phyloP scores from a whole-genome alignment of 2,888 invertebrate genomes.

The Cryptocheilus praepositus region DNA sequence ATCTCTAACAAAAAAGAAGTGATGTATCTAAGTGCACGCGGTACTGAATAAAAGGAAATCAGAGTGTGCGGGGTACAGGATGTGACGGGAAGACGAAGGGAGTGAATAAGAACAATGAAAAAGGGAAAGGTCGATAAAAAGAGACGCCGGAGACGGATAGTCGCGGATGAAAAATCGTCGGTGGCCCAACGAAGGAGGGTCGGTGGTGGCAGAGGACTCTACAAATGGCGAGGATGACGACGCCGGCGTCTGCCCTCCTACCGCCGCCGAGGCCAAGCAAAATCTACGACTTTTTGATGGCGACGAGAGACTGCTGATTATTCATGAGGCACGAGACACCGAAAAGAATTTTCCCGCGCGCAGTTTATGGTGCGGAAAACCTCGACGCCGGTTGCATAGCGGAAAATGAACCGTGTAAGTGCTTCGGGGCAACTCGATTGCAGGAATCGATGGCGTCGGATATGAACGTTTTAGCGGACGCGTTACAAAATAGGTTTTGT shows the following conservation, averaged over 20 bases:
- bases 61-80: background rate
- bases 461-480: too few relatives aligned
- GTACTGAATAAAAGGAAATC: too few relatives aligned
- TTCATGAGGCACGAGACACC: constrained; percentile 15
- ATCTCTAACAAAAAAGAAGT: too few relatives aligned
- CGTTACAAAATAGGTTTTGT: too few relatives aligned
- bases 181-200: background rate
- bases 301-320: constrained; percentile 16
- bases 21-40: too few relatives aligned
- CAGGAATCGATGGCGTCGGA: too few relatives aligned
- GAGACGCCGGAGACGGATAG: background rate
- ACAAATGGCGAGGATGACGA: constrained; percentile 8
- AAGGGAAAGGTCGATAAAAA: constrained; percentile 11
- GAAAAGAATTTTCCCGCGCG: constrained; percentile 12
- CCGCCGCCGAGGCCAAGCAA: background rate
- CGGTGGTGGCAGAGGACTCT: background rate
- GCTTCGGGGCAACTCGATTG: too few relatives aligned
- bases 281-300: constrained; percentile 25
- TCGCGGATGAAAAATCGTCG: constrained; percentile 9
- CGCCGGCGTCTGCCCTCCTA: background rate
- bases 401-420: too few relatives aligned
- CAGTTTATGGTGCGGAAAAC: background rate
- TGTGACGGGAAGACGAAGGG: background rate
- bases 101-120: background rate
- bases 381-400: too few relatives aligned